phyloP scores from a whole-genome alignment of 2,113 vertebrate species.

The Eclectus roratus region DNA sequence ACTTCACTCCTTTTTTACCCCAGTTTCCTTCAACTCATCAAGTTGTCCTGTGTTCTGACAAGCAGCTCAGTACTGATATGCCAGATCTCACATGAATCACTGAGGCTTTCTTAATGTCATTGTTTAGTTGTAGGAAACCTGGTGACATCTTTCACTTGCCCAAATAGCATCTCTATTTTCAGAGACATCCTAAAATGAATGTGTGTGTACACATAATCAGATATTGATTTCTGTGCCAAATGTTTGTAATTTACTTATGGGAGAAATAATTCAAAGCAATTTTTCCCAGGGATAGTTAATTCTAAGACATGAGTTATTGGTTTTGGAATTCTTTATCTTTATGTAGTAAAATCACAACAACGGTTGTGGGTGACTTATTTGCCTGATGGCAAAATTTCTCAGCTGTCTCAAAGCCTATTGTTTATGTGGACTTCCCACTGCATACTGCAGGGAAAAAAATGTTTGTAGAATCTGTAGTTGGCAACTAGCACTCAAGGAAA shows the following conservation, averaged over 20 bases:
- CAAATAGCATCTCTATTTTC: not conserved
- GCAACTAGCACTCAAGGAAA: not conserved
- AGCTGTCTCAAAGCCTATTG: not conserved
- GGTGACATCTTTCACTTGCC: not conserved
- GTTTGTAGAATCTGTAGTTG: not conserved
- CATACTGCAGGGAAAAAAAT: not conserved
- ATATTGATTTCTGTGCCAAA: slow-evolving; percentile 25
- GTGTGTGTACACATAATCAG: not conserved
- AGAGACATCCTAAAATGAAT: not conserved
- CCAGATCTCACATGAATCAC: not conserved
- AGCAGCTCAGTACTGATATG: not conserved
- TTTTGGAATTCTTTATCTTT: slow-evolving; percentile 12
- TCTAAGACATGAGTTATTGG: not conserved
- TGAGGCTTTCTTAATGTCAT: not conserved
- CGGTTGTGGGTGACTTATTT: slow-evolving; percentile 6
- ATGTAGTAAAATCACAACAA: not conserved
- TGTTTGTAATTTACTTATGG: not conserved
- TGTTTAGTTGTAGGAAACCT: not conserved
- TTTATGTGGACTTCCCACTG: slow-evolving; percentile 11
- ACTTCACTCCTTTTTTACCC: not conserved
- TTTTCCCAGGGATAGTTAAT: slow-evolving; percentile 6
- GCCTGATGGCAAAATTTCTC: slow-evolving; percentile 33
- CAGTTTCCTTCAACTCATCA: not conserved
- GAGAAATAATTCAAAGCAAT: not conserved
- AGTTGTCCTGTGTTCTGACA: not conserved